phyloP scores from a whole-genome alignment of 2,113 vertebrate genomes.

The Saccopteryx leptura region DNA sequence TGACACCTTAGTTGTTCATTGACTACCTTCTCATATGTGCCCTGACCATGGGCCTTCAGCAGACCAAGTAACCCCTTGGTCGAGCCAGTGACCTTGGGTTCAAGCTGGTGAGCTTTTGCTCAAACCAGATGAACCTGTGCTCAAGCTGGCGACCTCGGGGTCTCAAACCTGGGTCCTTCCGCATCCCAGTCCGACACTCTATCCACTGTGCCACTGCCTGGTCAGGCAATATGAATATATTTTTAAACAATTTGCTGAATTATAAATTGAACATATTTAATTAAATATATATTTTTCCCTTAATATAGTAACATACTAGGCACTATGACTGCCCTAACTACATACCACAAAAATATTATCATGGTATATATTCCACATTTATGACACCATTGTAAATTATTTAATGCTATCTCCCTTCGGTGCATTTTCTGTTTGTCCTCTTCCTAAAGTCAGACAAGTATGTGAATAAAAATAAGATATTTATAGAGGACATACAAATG shows the following conservation, averaged over 20 bases:
- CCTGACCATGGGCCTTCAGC: no score
- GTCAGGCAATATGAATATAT: not conserved
- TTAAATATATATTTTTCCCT: not conserved
- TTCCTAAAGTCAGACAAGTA: not conserved
- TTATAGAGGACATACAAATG: not conserved
- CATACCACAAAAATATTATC: not conserved
- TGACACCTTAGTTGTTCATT: no score
- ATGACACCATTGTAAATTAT: not conserved
- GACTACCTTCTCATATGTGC: no score
- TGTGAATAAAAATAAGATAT: not conserved
- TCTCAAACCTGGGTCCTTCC: no score
- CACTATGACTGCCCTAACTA: not conserved
- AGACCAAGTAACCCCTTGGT: no score
- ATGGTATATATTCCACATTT: not conserved
- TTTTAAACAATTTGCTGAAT: slow-evolving; percentile 12
- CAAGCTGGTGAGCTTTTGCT: no score
- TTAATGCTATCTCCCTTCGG: not conserved
- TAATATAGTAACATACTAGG: not conserved
- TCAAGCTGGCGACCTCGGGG: no score
- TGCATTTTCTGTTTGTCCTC: not conserved
- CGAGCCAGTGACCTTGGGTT: no score
- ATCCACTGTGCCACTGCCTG: no score
- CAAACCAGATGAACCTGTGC: no score
- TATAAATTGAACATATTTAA: slow-evolving; percentile 1
- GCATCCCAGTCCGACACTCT: no score